Evolutionary conservation across 2,888 invertebrate genomes (phyloP).

Genomic region (Campaea margaritaria): DNA sequence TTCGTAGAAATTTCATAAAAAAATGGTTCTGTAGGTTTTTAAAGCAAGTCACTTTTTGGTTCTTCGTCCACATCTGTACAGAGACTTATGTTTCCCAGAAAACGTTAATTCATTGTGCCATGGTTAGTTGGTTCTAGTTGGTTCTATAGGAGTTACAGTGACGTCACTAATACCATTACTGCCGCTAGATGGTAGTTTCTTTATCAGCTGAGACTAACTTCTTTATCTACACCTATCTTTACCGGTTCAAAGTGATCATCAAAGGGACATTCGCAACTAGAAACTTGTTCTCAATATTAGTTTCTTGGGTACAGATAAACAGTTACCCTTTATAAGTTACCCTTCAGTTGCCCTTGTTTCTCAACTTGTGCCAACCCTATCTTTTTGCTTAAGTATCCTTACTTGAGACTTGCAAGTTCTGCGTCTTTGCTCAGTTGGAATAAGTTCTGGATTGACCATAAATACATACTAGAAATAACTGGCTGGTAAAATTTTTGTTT

Average conservation of each 20-base stretch:
- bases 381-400: slow-evolving; percentile 13
- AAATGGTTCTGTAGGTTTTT: too few relatives aligned
- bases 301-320: slow-evolving; percentile 17
- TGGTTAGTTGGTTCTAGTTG: too few relatives aligned
- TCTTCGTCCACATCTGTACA: too few relatives aligned
- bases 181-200: too few relatives aligned
- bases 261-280: slow-evolving; percentile 6
- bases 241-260: not conserved
- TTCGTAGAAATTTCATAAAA: too few relatives aligned
- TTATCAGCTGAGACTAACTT: too few relatives aligned
- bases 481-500: too few relatives aligned
- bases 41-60: too few relatives aligned
- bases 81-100: too few relatives aligned
- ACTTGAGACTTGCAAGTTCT: not conserved
- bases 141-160: too few relatives aligned
- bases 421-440: not conserved
- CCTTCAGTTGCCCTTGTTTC: slow-evolving; percentile 6
- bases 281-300: slow-evolving; percentile 5
- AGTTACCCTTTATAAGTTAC: not conserved
- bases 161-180: too few relatives aligned
- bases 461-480: not conserved
- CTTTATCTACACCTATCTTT: not conserved
- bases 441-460: slow-evolving; percentile 7
- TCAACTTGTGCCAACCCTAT: not conserved
- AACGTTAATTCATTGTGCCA: too few relatives aligned